These are phyloP conservation scores for Eurystomus glaucurus DNA, from an alignment of 2,797 vertebrate genomes.

Conservation along the genomic window DNA sequence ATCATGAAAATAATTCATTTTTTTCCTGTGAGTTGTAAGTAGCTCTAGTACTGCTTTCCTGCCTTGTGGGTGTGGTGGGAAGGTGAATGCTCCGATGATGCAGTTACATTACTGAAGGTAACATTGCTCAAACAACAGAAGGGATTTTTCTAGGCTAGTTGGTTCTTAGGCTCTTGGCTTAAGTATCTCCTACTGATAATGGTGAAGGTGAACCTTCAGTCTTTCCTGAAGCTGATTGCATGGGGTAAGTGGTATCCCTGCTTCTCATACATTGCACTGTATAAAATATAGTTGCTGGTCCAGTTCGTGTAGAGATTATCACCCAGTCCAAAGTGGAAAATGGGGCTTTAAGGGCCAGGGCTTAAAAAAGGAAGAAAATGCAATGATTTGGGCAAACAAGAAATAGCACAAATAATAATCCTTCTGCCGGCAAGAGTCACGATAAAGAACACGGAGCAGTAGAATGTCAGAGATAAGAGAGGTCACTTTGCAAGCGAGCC, in stretches of 20 bases:
- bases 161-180: neutral
- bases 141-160: neutral
- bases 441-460: neutral
- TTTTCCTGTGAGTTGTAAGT: neutral
- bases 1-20: neutral
- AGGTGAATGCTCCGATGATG: neutral
- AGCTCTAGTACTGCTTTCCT: neutral
- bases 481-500: neutral
- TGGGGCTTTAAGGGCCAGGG: neutral
- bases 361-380: neutral
- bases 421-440: neutral
- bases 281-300: rapidly evolving
- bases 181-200: neutral
- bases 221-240: neutral
- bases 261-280: neutral
- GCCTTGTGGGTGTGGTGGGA: neutral
- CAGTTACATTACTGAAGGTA: neutral
- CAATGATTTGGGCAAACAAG: neutral
- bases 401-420: neutral
- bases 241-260: neutral
- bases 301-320: neutral
- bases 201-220: neutral
- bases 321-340: neutral
- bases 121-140: neutral
- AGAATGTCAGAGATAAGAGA: neutral